Evolutionary conservation across 2,888 invertebrate species (phyloP).

Genomic region (Arenicola marina): DNA sequence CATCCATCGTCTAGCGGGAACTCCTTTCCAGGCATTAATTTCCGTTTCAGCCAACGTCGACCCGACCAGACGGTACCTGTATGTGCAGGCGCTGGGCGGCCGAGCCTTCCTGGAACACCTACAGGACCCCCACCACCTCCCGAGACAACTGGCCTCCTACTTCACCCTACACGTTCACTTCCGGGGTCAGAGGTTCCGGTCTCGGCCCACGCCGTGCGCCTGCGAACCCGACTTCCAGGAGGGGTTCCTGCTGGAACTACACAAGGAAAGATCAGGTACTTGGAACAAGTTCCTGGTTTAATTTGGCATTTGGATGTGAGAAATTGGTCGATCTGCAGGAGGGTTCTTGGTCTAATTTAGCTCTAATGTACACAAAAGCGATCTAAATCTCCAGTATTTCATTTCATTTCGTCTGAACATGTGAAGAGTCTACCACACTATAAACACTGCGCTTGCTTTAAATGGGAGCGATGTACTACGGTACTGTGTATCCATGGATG

Average conservation of each 20-base stretch:
- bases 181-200: conserved; percentile 57
- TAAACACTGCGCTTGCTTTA: no score
- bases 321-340: no score
- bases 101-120: conserved; percentile 59
- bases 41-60: conserved; percentile 50
- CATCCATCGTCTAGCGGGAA: background rate
- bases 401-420: no score
- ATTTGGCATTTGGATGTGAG: no score
- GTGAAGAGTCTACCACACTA: no score
- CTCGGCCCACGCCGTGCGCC: conserved; percentile 54
- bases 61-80: conserved; percentile 54
- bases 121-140: conserved; percentile 44
- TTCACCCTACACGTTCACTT: conserved; percentile 57
- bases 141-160: conserved; percentile 44
- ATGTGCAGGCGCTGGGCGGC: conserved; percentile 53
- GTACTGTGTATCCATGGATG: no score
- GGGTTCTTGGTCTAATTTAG: no score
- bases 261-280: conserved; percentile 51
- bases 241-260: conserved; percentile 57
- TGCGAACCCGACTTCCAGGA: conserved; percentile 60
- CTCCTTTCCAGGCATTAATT: background rate
- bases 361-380: no score
- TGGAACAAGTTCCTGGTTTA: no score
- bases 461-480: no score
- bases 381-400: no score